Conservation (phyloP, 2,113 vertebrate genomes). For the Pagrus major region DNA sequence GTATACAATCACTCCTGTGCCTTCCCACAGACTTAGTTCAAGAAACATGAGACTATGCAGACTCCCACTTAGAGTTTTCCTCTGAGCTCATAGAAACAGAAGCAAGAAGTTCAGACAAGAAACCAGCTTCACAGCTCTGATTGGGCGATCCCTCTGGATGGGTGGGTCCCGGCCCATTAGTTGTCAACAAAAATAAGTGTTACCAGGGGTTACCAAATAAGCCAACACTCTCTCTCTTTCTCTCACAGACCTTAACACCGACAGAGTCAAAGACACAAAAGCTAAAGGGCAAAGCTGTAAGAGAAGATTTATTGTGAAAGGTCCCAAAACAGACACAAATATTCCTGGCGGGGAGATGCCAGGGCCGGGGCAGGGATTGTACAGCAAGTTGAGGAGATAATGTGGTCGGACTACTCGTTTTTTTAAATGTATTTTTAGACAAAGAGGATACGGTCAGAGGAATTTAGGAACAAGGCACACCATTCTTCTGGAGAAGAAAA, state of each 20-base stretch:
- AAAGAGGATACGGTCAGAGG: background rate
- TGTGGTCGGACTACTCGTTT: conserved; percentile 1
- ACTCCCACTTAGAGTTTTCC: background rate
- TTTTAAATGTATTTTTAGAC: conserved; percentile 41
- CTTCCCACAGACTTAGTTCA: background rate
- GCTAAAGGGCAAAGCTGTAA: conserved; percentile 16
- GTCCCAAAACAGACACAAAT: background rate
- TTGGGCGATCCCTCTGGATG: conserved; percentile 17
- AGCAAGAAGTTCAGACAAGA: background rate
- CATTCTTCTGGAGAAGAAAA: background rate
- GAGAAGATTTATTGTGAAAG: conserved; percentile 42
- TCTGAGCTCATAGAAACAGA: background rate
- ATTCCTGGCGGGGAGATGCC: background rate
- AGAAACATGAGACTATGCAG: background rate
- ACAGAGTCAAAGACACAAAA: conserved; percentile 32
- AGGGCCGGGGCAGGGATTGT: conserved; percentile 7
- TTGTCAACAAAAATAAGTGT: conserved; percentile 62
- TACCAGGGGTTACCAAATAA: conserved; percentile 52
- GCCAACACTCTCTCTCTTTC: background rate
- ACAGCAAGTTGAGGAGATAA: background rate
- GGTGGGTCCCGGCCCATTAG: conserved; percentile 38
- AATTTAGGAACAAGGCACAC: conserved; percentile 12
- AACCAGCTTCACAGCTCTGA: background rate
- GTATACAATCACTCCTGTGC: background rate
- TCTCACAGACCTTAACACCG: conserved; percentile 3